A percentile compares a stretch with the other conserved stretches of the same genome.
These are phyloP conservation scores for Semnornis frantzii DNA, from an alignment of 2,113 vertebrate species.

Conservation along the genomic window DNA sequence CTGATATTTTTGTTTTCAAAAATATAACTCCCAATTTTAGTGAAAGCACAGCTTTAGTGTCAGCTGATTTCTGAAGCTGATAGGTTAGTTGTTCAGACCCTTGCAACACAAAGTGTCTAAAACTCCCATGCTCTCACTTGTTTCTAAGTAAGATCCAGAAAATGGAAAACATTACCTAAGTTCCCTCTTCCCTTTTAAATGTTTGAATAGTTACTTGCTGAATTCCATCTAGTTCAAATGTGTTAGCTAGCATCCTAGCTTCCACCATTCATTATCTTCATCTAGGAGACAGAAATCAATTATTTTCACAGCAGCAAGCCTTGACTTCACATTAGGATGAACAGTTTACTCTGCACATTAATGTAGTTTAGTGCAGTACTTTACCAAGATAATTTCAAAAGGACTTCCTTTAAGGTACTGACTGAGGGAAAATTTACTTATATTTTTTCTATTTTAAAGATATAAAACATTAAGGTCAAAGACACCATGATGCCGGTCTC, in stretches of 20 bases:
- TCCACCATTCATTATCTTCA: neutral
- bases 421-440: neutral
- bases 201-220: neutral
- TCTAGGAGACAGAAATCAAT: conserved; percentile 1
- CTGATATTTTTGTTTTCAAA: neutral
- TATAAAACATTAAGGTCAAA: neutral
- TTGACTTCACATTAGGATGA: neutral
- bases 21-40: neutral
- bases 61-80: neutral
- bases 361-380: neutral
- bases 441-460: neutral
- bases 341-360: neutral
- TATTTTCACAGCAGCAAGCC: neutral
- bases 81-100: neutral
- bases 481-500: neutral
- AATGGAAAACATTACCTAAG: neutral
- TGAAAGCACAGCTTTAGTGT: neutral
- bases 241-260: neutral
- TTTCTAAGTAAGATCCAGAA: neutral
- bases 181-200: neutral
- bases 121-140: neutral
- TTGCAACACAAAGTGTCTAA: neutral
- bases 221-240: neutral
- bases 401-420: neutral
- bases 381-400: neutral